Conservation (phyloP, 2,113 vertebrate genomes). For the Tor tambroides region DNA sequence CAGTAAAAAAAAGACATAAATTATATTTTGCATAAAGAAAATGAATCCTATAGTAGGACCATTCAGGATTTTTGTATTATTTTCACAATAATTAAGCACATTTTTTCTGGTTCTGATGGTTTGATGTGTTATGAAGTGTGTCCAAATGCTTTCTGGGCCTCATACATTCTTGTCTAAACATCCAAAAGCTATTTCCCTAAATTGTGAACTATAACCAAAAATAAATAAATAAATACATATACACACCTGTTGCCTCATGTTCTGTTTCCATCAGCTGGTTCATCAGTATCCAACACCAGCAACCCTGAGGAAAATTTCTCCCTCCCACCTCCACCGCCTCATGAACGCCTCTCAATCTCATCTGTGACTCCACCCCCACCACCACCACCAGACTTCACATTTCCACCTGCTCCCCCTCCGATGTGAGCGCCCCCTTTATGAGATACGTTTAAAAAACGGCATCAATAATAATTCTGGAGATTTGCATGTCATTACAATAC, state of each 20-base stretch:
- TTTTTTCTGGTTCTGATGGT: not conserved
- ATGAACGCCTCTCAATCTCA: not conserved
- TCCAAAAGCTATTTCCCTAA: not conserved
- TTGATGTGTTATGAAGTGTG: not conserved
- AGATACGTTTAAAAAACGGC: not conserved
- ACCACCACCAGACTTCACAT: not conserved
- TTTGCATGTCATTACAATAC: not conserved
- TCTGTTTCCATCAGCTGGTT: not conserved
- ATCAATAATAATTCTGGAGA: not conserved
- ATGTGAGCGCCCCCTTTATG: not conserved
- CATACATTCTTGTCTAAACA: not conserved
- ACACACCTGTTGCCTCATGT: not conserved
- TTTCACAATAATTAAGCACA: not conserved
- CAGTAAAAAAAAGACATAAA: not conserved
- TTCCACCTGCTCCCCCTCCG: not conserved
- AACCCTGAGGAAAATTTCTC: not conserved
- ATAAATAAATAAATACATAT: not conserved
- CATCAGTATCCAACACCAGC: not conserved
- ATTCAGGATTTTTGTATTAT: not conserved
- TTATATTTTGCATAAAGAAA: not conserved
- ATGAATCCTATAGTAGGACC: not conserved
- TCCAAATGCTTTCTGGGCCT: not conserved
- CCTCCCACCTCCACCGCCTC: not conserved
- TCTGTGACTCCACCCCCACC: slow-evolving; percentile 6
- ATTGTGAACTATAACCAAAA: not conserved